These are phyloP conservation scores for Corythoichthys intestinalis DNA, from an alignment of 2,113 vertebrate species.

Conservation along the genomic window DNA sequence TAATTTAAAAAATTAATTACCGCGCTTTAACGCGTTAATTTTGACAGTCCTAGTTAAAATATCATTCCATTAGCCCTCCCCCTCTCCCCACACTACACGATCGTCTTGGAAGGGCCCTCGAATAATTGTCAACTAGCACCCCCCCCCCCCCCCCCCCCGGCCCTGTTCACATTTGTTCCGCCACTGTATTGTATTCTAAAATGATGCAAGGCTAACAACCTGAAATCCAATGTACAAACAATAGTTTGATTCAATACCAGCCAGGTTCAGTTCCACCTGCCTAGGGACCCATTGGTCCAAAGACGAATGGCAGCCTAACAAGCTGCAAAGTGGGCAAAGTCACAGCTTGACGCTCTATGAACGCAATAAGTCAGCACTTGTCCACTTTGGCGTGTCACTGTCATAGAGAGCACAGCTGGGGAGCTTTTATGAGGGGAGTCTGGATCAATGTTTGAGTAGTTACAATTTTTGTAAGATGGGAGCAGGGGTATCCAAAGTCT, in stretches of 20 bases:
- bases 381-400: not conserved
- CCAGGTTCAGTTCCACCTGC: conserved; percentile 21
- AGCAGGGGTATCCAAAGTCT: not conserved
- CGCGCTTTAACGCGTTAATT: too few relatives aligned
- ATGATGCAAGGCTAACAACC: too few relatives aligned
- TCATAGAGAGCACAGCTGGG: not conserved
- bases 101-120: too few relatives aligned
- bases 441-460: not conserved
- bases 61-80: too few relatives aligned
- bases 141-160: too few relatives aligned
- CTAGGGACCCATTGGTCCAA: conserved; percentile 12
- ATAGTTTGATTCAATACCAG: conserved; percentile 44
- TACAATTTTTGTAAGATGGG: not conserved
- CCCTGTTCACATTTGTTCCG: too few relatives aligned
- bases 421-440: not conserved
- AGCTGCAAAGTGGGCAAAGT: conserved; percentile 10
- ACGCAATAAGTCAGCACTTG: conserved; percentile 10
- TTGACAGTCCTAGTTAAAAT: too few relatives aligned
- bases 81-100: too few relatives aligned
- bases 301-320: conserved; percentile 7
- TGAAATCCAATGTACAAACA: conserved; percentile 1
- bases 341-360: not conserved
- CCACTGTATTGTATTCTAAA: too few relatives aligned
- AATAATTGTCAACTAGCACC: too few relatives aligned
- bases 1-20: too few relatives aligned